A percentile compares a stretch with the other conserved stretches of the same genome.
Conservation (phyloP, 23 tunicate species). For the Oikopleura dioica region DNA sequence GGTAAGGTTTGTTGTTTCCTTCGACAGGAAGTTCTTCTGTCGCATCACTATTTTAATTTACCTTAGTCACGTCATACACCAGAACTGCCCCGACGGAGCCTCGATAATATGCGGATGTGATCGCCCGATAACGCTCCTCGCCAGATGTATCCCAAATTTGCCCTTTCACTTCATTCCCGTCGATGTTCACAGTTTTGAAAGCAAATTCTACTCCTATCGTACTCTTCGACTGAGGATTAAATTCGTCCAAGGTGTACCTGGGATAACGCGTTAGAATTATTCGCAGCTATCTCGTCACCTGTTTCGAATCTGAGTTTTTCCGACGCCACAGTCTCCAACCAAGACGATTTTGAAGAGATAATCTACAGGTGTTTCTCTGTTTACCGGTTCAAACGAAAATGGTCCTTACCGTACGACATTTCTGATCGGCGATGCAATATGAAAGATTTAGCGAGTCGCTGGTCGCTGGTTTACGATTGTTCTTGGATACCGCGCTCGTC, state of each 20-base stretch:
- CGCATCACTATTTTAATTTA: too few species aligned
- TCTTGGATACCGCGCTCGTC: too few species aligned
- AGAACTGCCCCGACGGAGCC: conserved; percentile 2
- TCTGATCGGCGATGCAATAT: too few species aligned
- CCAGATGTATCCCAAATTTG: conserved; percentile 15
- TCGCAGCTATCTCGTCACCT: too few species aligned
- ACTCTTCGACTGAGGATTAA: neutral
- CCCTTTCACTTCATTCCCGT: neutral
- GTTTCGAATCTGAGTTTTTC: conserved; percentile 10
- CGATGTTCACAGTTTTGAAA: neutral
- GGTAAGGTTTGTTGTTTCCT: too few species aligned
- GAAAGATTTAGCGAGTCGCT: too few species aligned
- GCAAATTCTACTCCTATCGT: conserved; percentile 8
- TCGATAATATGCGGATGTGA: conserved; percentile 6
- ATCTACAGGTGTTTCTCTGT: too few species aligned
- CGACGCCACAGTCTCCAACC: conserved; percentile 3
- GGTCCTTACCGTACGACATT: too few species aligned
- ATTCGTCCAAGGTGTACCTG: conserved; percentile 2
- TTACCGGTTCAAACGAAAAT: too few species aligned
- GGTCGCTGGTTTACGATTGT: too few species aligned
- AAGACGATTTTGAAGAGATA: conserved; percentile 9
- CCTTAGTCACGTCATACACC: conserved; percentile 7
- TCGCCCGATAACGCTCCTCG: conserved; percentile 6
- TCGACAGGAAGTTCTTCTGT: too few species aligned
- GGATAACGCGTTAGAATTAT: too few species aligned